Percentiles rank a stretch among this genome's conserved stretches.
phyloP scores from a whole-genome alignment of 2,113 vertebrate genomes.

The Prietella phreatophila region DNA sequence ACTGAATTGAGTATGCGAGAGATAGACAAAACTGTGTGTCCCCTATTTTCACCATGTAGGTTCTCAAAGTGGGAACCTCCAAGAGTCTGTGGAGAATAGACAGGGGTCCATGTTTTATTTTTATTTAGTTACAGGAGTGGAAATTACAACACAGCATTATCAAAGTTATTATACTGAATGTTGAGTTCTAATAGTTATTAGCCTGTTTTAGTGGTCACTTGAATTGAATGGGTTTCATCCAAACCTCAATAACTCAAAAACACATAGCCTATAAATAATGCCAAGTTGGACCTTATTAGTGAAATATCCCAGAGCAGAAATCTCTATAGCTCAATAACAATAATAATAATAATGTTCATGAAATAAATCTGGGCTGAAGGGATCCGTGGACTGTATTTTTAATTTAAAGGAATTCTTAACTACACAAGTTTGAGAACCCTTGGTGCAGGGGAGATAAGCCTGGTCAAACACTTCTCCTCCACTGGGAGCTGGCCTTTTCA shows the following conservation, averaged over 20 bases:
- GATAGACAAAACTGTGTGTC: conserved; percentile 16
- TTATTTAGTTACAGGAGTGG: not conserved
- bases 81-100: not conserved
- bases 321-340: not conserved
- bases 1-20: conserved; percentile 29
- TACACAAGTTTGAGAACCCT: not conserved
- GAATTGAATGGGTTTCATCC: not conserved
- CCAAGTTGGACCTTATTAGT: not conserved
- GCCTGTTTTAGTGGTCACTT: not conserved
- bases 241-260: not conserved
- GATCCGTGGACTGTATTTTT: not conserved
- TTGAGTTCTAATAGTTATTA: not conserved
- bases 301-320: not conserved
- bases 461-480: conserved; percentile 1
- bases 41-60: not conserved
- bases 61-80: not conserved
- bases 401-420: not conserved
- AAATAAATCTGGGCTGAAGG: not conserved
- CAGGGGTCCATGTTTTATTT: not conserved
- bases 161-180: not conserved
- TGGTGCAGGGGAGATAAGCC: conserved; percentile 5
- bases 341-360: not conserved
- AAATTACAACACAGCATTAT: not conserved
- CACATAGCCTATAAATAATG: not conserved
- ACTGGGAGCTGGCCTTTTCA: conserved; percentile 34